Conservation (phyloP, 2,113 vertebrate species). For the Chamaetylas fuelleborni region DNA sequence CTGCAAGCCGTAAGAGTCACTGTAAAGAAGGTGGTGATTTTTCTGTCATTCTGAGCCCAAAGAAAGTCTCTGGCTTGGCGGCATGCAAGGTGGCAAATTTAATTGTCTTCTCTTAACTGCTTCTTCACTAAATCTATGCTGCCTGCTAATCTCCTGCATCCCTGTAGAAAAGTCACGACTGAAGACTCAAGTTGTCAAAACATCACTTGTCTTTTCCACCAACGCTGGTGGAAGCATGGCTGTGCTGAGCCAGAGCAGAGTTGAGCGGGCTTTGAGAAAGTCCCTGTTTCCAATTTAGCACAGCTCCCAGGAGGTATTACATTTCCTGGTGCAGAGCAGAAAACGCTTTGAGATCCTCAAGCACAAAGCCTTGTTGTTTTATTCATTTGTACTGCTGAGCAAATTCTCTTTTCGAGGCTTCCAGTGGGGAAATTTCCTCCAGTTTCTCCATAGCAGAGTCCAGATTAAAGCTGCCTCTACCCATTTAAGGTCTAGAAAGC, state of each 20-base stretch:
- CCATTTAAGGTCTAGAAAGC: constrained; percentile 33
- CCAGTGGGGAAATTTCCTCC: constrained; percentile 40
- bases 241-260: background rate
- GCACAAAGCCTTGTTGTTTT: constrained; percentile 64
- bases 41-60: background rate
- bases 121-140: background rate
- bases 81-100: background rate
- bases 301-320: constrained; percentile 58
- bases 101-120: background rate
- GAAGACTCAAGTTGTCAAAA: constrained; percentile 58
- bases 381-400: constrained; percentile 32
- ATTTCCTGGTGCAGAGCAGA: constrained; percentile 59
- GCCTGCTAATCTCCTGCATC: constrained; percentile 9
- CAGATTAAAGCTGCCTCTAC: constrained; percentile 22
- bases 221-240: constrained; percentile 13
- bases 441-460: constrained; percentile 2
- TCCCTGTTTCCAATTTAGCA: constrained; percentile 66
- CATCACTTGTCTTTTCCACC: constrained; percentile 38
- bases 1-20: background rate
- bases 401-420: constrained; percentile 24
- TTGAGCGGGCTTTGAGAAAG: background rate
- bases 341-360: constrained; percentile 57
- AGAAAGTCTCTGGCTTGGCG: background rate
- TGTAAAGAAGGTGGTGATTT: background rate
- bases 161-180: constrained; percentile 27